Evolutionary conservation across 2,888 invertebrate species (phyloP), one percentile per base, ranked within the genome.

Genomic region (Polydrusus tereticollis): DNA sequence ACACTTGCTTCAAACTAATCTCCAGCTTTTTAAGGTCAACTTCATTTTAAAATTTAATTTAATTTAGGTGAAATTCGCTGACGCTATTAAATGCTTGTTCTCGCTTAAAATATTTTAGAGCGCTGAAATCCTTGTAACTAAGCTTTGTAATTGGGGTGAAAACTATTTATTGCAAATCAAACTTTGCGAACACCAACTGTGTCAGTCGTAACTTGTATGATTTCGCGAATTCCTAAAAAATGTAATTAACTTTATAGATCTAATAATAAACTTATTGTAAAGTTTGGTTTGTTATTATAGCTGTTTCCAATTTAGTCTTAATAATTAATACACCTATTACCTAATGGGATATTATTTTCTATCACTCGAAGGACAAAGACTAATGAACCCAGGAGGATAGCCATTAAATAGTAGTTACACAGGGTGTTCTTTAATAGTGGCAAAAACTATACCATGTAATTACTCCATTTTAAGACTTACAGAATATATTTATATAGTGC

Each of bases 1-100:
- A 55, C 52, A 29, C 52, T 55, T 55, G 52, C 10, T 55, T 55
- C 29, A 55, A n/a, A 55, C 29, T 55, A 55, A 55, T 29, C 52
- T 50, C 50, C 10, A 10, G 6, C 4, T 55, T 50, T 55, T 55
- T 29, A 18, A 29, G 4, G 16, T 29, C 18, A 55, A 29, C 16
- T 55, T 55, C 5, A 23, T 55, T 55, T 55, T 29, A 29, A 55
- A 55, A 26, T 55, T 55, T 55, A 55, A 55, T 29, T 29, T 52
- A 52, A 50, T 26, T 52, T 20, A 26, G 14, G 14, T 2, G 14
- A 50, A 50, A 50, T 50, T 45, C 10, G 8, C 16, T 41, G 41
- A 41, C 16, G 41, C 2, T 41, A 41, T 14, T 41, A 14, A 41
- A 41, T 43, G 43, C 10, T 45, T 1, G 10, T 41, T 45, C 7